A percentile compares a stretch with the other conserved stretches of the same genome.
Evolutionary conservation across 2,888 invertebrate genomes (phyloP).

Genomic region (Limnephilus marmoratus): DNA sequence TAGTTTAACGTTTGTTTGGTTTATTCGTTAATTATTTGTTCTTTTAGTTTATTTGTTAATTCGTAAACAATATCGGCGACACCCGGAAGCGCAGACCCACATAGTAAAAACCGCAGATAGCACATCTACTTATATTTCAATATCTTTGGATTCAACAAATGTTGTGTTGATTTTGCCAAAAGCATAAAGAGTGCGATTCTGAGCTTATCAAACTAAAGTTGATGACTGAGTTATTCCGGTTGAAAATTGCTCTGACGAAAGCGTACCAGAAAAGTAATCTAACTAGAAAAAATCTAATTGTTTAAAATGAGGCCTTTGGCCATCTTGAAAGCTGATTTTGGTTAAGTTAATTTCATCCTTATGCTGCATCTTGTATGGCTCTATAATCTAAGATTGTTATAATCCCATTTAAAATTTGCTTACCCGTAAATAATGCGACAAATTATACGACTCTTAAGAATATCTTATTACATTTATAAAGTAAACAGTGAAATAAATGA

Average conservation of each 20-base stretch:
- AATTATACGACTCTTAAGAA: neutral
- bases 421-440: conserved; percentile 9
- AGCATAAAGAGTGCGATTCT: neutral
- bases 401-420: neutral
- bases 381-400: neutral
- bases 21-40: too few species aligned
- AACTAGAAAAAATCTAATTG: neutral
- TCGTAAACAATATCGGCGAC: too few species aligned
- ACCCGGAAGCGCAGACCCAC: too few species aligned
- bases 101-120: too few species aligned
- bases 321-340: neutral
- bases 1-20: too few species aligned
- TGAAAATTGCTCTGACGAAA: neutral
- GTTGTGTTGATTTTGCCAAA: neutral
- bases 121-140: too few species aligned
- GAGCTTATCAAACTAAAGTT: too few species aligned
- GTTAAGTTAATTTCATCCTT: too few species aligned
- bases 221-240: neutral
- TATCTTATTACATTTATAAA: neutral
- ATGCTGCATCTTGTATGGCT: neutral
- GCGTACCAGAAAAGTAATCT: neutral
- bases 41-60: too few species aligned
- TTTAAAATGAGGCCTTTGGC: neutral
- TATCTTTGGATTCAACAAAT: too few species aligned
- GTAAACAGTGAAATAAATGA: conserved; percentile 15